Evolutionary conservation across 2,888 invertebrate genomes (phyloP), one percentile per base, ranked within the genome.

Genomic region (Myathropa florea): DNA sequence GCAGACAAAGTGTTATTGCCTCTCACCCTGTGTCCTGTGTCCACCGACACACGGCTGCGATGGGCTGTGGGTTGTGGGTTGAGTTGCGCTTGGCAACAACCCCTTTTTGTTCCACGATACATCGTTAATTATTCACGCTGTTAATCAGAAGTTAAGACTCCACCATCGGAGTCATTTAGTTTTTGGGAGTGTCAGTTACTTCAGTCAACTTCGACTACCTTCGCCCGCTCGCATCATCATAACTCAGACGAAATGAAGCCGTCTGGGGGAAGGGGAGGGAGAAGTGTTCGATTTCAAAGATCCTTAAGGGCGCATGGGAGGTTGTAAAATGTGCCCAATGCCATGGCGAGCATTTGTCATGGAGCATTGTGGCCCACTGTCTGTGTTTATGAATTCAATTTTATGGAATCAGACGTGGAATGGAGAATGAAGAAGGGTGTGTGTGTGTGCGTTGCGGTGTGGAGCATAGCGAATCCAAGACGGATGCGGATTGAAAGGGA

Each of bases 1-100:
- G 77, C 77, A 81, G 68, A 85, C 82, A 85, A 85, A 85, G 81
- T 85, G 85, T 84, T 84, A 84, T 84, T 84, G 76, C 84, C 72
- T 65, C 79, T 73, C 63, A 26, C 21, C 63, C 70, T 63, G 70
- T 4, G 55, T 39, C 73, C 70, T 64, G 65, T 12, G 33, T 33
- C 33, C 9, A 9, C 33, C 33, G 6, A 33, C 9, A 33, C 7
- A 33, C 33, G 9, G 9, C 10, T 10, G 33, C 55, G 57, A 39
- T 18, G 68, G 64, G 64, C 36, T 14, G 12, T 46, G 46, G 2
- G 1, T 7, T 12, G 33, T 10, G 46, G 7, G 46, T 18, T 46
- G 46, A 18, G 46, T n/a, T 18, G 46, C 18, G 46, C 46, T 46
- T 46, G 18, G 46, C 46, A 46, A 46, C 46, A 18, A 6, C 46